phyloP scores from a whole-genome alignment of 2,888 invertebrate species.

The Pseudoips prasinana region DNA sequence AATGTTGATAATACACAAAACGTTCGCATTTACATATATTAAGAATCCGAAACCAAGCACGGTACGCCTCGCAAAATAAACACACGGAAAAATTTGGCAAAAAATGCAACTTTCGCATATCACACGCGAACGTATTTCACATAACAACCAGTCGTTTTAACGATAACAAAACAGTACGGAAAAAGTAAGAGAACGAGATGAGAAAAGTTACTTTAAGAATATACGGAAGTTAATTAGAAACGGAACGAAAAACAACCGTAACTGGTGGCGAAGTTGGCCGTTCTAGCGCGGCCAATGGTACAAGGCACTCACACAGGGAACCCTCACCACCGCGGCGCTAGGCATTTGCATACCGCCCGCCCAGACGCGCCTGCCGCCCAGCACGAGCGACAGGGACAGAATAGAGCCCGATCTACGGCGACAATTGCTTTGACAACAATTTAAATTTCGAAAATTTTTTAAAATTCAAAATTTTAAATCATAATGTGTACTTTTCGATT shows the following conservation, averaged over 20 bases:
- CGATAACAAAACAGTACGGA: conserved; percentile 52
- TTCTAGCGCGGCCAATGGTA: conserved; percentile 81
- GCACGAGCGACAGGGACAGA: conserved; percentile 76
- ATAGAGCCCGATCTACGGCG: conserved; percentile 35
- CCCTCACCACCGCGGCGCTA: conserved; percentile 66
- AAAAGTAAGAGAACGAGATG: conserved; percentile 70
- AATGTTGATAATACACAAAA: conserved; percentile 49
- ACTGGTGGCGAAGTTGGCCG: conserved; percentile 82
- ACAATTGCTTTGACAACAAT: conserved; percentile 37
- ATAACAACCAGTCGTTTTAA: conserved; percentile 58
- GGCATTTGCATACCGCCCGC: conserved; percentile 83
- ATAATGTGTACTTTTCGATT: neutral
- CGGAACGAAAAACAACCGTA: conserved; percentile 83
- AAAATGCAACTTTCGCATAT: conserved; percentile 61
- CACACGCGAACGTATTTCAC: conserved; percentile 72
- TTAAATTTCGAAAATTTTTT: conserved; percentile 5
- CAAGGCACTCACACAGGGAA: conserved; percentile 73
- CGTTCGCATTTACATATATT: conserved; percentile 57
- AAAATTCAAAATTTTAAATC: neutral
- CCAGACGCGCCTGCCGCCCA: conserved; percentile 80
- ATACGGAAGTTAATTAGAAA: conserved; percentile 81
- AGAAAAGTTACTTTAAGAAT: conserved; percentile 81
- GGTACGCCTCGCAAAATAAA: conserved; percentile 54
- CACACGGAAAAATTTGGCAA: conserved; percentile 53
- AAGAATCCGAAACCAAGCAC: conserved; percentile 48